Conservation (phyloP, 2,113 vertebrate genomes). For the Mustelus asterias region DNA sequence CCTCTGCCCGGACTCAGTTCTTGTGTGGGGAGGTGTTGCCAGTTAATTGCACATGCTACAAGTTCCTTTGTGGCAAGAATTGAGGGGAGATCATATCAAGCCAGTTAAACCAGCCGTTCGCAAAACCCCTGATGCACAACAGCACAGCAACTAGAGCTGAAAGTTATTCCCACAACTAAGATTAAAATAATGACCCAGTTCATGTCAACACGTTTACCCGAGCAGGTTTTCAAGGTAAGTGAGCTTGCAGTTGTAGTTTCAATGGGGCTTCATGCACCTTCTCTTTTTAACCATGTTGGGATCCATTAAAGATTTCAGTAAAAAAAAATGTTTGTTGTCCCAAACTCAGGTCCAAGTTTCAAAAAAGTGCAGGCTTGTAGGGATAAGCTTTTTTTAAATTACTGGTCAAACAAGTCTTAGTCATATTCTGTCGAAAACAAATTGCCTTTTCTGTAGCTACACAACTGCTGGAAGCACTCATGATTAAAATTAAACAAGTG, state of each 20-base stretch:
- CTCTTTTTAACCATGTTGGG: neutral
- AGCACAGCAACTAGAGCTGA: neutral
- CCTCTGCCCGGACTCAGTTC: neutral
- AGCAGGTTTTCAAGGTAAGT: neutral
- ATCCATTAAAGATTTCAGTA: neutral
- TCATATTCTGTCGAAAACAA: constrained; percentile 19
- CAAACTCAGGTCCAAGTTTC: neutral
- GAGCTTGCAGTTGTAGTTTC: neutral
- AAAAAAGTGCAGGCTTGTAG: neutral
- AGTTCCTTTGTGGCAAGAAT: neutral
- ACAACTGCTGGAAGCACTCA: neutral
- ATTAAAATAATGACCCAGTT: neutral
- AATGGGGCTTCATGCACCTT: neutral
- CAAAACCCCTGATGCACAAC: neutral
- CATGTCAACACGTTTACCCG: neutral
- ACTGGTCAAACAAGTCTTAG: neutral
- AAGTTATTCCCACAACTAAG: neutral
- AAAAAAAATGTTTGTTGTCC: neutral
- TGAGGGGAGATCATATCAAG: neutral
- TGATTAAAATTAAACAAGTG: constrained; percentile 35
- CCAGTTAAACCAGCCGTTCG: neutral
- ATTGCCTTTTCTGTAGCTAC: constrained; percentile 11
- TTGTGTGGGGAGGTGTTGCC: neutral
- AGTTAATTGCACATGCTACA: neutral
- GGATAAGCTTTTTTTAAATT: neutral